Percentiles rank a stretch among this genome's conserved stretches.
These are phyloP conservation scores for Actenoides hombroni DNA, from an alignment of 2,113 vertebrate genomes.

Conservation along the genomic window DNA sequence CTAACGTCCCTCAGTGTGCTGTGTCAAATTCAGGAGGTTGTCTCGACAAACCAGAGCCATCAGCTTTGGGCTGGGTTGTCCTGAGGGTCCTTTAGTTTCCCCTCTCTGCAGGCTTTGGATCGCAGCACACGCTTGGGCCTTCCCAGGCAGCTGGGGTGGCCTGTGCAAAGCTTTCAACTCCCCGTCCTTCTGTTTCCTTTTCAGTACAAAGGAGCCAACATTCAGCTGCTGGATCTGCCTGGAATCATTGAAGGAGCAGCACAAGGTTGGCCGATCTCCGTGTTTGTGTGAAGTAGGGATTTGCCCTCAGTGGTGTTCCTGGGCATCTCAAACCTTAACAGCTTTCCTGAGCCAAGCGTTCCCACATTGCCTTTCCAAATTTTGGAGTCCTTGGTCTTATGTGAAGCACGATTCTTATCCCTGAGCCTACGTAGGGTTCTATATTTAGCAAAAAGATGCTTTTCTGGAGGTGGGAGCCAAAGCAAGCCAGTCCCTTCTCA, in stretches of 20 bases:
- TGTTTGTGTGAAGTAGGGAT: neutral
- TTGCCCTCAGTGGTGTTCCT: neutral
- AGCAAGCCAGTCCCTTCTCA: conserved; percentile 53
- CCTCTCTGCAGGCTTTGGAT: neutral
- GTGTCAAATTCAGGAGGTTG: neutral
- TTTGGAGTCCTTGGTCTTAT: neutral
- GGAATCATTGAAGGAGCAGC: conserved; percentile 98
- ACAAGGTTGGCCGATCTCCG: conserved; percentile 81
- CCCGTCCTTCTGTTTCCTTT: neutral
- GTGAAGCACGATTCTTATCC: conserved; percentile 20
- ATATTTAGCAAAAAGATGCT: neutral
- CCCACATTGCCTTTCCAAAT: neutral
- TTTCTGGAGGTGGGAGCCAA: conserved; percentile 56
- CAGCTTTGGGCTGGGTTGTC: neutral
- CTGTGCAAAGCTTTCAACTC: neutral
- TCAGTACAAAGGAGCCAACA: conserved; percentile 98
- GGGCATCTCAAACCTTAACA: neutral
- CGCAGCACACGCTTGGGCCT: fast-evolving
- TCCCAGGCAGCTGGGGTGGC: neutral
- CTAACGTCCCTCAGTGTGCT: fast-evolving
- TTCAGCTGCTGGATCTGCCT: conserved; percentile 95
- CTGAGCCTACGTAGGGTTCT: neutral
- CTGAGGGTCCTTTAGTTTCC: neutral
- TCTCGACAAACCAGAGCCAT: neutral
- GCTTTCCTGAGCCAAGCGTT: neutral